These are phyloP conservation scores for Martes martes DNA, from an alignment of 2,113 vertebrate genomes.

Conservation along the genomic window DNA sequence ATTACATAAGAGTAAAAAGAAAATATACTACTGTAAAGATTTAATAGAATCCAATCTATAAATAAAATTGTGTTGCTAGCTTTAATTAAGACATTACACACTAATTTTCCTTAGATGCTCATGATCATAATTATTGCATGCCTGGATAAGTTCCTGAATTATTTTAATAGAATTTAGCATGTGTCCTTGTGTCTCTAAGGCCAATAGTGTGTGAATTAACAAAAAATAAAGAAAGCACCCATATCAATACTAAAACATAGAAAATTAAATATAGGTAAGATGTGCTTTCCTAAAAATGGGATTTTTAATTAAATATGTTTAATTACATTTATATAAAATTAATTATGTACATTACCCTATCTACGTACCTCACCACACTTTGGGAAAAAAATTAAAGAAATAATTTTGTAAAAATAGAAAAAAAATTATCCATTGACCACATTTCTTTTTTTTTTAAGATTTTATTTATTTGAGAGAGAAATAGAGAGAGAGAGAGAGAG, in stretches of 20 bases:
- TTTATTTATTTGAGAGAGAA: too few relatives aligned
- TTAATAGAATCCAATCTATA: conserved; percentile 78
- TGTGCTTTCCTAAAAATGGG: not conserved
- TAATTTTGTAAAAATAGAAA: conserved; percentile 4
- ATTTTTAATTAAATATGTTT: conserved; percentile 17
- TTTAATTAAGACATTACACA: conserved; percentile 84
- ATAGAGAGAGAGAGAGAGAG: too few relatives aligned
- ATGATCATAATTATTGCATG: conserved; percentile 77
- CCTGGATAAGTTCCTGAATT: conserved; percentile 69
- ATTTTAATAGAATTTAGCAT: conserved; percentile 77
- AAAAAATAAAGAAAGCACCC: conserved; percentile 16
- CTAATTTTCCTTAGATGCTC: conserved; percentile 80
- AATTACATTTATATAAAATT: conserved; percentile 15
- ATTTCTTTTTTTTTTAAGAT: not conserved
- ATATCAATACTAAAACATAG: not conserved
- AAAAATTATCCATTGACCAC: not conserved
- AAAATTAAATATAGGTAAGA: not conserved
- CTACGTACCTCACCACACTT: not conserved
- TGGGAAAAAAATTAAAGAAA: not conserved
- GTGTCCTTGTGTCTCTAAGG: conserved; percentile 60
- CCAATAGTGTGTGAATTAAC: conserved; percentile 20
- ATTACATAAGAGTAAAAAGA: conserved; percentile 70
- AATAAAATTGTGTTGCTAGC: conserved; percentile 78
- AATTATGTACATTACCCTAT: not conserved
- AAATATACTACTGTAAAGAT: conserved; percentile 70